Evolutionary conservation across 1,140 invertebrate species (phyloP).

Genomic region (Trinorchestia longiramus): DNA sequence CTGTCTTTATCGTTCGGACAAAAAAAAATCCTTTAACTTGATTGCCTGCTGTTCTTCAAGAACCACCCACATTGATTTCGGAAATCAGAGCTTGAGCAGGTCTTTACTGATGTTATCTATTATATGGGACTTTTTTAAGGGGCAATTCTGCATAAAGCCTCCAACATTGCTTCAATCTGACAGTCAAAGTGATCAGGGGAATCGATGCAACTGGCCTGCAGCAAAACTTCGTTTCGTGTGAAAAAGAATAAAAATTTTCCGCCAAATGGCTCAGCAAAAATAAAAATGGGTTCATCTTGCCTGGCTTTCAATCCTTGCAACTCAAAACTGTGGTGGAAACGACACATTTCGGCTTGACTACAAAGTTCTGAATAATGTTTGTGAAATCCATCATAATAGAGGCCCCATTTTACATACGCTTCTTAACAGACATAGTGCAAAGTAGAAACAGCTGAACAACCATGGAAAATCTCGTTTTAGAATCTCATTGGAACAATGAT

Average conservation of each 20-base stretch:
- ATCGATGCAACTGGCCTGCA: background rate
- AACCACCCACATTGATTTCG: background rate
- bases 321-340: conserved; percentile 26
- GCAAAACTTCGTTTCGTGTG: background rate
- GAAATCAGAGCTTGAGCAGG: background rate
- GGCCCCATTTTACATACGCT: conserved; percentile 27
- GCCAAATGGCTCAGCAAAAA: background rate
- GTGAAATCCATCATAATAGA: conserved; percentile 34
- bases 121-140: background rate
- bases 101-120: background rate
- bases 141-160: background rate
- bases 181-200: background rate
- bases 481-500: too few relatives aligned
- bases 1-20: background rate
- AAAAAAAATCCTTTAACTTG: background rate
- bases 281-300: background rate
- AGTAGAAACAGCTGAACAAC: too few relatives aligned
- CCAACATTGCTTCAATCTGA: background rate
- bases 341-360: conserved; percentile 25
- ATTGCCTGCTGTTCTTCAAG: background rate
- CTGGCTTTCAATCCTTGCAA: background rate
- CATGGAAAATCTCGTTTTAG: too few relatives aligned
- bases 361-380: conserved; percentile 33
- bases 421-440: background rate
- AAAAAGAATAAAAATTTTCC: background rate